phyloP scores from a whole-genome alignment of 2,797 vertebrate genomes.

The Eleutherodactylus coqui region DNA sequence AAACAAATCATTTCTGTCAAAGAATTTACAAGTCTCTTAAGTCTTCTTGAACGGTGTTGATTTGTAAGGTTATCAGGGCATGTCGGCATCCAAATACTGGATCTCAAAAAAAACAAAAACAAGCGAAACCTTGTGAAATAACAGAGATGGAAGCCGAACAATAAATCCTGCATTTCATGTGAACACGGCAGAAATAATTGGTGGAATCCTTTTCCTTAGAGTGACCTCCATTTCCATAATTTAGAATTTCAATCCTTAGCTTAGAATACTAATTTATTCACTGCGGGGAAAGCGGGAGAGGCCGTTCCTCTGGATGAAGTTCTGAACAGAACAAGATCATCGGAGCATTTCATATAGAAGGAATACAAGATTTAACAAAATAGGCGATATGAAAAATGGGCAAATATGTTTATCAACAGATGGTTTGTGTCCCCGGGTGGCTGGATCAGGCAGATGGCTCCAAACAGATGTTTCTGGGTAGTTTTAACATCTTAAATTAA shows the following conservation, averaged over 20 bases:
- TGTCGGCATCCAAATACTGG: neutral
- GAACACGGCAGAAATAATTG: neutral
- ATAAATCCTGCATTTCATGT: neutral
- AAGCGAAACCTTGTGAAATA: neutral
- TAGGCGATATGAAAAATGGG: neutral
- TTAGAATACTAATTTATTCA: neutral
- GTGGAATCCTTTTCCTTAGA: neutral
- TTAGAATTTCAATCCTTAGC: neutral
- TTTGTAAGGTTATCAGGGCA: slow-evolving; percentile 46
- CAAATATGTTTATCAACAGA: slow-evolving; percentile 29
- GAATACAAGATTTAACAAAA: slow-evolving; percentile 19
- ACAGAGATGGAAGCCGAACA: neutral
- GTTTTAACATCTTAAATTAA: slow-evolving; percentile 16
- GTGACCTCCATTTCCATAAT: slow-evolving; percentile 23
- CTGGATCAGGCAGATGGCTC: slow-evolving; percentile 11
- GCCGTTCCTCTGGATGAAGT: slow-evolving; percentile 1
- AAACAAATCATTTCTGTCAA: slow-evolving; percentile 36
- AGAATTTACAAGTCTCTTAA: slow-evolving; percentile 33
- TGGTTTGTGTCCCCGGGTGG: slow-evolving; percentile 13
- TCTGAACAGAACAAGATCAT: slow-evolving; percentile 5
- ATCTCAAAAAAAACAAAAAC: neutral
- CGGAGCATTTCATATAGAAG: slow-evolving; percentile 19
- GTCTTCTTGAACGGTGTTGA: slow-evolving; percentile 28
- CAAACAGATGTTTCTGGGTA: slow-evolving; percentile 18
- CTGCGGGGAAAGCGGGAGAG: neutral